Evolutionary conservation across 2,888 invertebrate genomes (phyloP).

Genomic region (Malthinus flaveolus): DNA sequence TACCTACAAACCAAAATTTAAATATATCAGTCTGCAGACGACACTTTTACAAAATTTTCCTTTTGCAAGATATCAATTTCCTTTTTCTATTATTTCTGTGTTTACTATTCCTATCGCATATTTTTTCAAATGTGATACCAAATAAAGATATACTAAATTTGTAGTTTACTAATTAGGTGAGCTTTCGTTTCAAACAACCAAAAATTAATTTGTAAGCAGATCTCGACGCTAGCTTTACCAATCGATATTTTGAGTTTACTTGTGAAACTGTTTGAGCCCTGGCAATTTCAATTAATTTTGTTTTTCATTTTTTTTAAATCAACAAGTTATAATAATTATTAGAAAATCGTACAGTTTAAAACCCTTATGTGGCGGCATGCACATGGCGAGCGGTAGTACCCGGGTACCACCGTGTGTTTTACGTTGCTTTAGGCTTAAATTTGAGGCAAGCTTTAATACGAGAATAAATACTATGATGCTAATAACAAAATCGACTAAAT

Average conservation of each 20-base stretch:
- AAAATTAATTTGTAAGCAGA: conserved; percentile 26
- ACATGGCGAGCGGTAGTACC: too few species aligned
- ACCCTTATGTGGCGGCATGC: too few species aligned
- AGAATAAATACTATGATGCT: too few species aligned
- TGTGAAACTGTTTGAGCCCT: too few species aligned
- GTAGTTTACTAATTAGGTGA: conserved; percentile 24
- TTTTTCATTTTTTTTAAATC: neutral
- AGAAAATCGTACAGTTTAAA: too few species aligned
- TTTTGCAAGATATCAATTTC: neutral
- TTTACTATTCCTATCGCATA: conserved; percentile 17
- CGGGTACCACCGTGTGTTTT: too few species aligned
- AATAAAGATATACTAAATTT: conserved; percentile 25
- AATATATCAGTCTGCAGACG: conserved; percentile 6
- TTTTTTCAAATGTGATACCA: conserved; percentile 15
- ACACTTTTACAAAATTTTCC: conserved; percentile 20
- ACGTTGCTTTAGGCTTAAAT: too few species aligned
- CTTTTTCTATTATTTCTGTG: conserved; percentile 8
- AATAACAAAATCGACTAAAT: too few species aligned
- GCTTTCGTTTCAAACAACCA: conserved; percentile 26
- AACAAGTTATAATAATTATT: conserved; percentile 8
- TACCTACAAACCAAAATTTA: neutral
- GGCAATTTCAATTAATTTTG: neutral
- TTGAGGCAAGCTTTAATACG: too few species aligned
- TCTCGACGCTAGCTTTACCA: conserved; percentile 1
- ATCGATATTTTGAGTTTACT: conserved; percentile 27